Evolutionary conservation across 2,113 vertebrate genomes (phyloP), one percentile per base, ranked within the genome.

Genomic region (Erythrolamprus reginae): DNA sequence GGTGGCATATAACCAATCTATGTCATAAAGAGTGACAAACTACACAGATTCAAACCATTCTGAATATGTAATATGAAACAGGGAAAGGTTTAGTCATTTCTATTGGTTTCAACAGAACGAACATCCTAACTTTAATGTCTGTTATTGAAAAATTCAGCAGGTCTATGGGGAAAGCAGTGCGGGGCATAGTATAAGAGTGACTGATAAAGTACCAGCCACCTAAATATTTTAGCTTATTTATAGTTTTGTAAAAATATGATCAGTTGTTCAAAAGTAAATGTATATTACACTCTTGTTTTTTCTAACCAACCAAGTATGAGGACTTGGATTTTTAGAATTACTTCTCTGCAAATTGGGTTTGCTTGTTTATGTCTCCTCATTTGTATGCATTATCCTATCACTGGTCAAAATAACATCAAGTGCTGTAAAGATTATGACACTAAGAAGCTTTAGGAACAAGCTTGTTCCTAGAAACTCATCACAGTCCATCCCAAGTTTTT

Each of bases 171-270:
- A 10, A 45, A 88, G 52, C 38, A 51, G 50, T 42, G 19, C 0
- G 1, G 56, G 42, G 33, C 9, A 21, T 3, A 65, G 17, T 7
- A 83, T 52, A 89, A 89, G 47, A 93, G 55, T 33, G 51, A 28
- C n/a, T 0, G 0, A 92, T 56, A 17, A 70, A n/a, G 13, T 17
- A n/a, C 58, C 2, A 4, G 38, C 15, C 3, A 55, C 53, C 51
- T 19, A 91, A 92, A 90, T 0, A 1, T 2, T 38, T 88, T 86
- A 86, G 91, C 92, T 90, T 61, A 84, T 58, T 87, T 88, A 1
- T 85, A 88, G 58, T 87, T 85, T 85, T 92, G 90, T 92, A 93
- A 93, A 93, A 87, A 42, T 90, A 87, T 92, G 93, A 93, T 92
- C 94, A 94, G 84, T 88, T 88, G 56, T 88, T 83, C 45, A 82